A percentile compares a stretch with the other conserved stretches of the same genome.
Conservation (phyloP, 1,140 invertebrate species). For the Gonioctena quinquepunctata region DNA sequence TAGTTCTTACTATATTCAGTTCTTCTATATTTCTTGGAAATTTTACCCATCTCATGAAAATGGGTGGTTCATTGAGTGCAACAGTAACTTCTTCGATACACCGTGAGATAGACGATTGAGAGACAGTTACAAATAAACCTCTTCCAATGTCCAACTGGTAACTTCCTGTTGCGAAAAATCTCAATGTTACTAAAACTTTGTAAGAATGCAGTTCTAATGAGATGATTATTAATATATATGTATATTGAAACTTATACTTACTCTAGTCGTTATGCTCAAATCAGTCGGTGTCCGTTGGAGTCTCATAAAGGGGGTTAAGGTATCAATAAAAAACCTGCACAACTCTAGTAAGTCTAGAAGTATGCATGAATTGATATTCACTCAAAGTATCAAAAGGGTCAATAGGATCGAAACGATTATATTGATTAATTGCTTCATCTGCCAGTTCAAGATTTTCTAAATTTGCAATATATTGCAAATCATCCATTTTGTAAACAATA, state of each 20-base stretch:
- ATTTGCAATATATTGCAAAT: not conserved
- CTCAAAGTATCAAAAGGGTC: not conserved
- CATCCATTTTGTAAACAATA: not conserved
- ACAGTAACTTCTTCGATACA: too few species aligned
- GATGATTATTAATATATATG: not conserved
- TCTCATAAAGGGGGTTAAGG: not conserved
- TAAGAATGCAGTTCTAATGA: not conserved
- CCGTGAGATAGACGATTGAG: too few species aligned
- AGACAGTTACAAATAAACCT: not conserved
- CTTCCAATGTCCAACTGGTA: not conserved
- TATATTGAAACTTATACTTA: not conserved
- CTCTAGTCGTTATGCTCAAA: not conserved
- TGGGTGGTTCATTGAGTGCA: not conserved
- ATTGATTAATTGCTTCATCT: not conserved
- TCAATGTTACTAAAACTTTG: not conserved
- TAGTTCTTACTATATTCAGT: not conserved
- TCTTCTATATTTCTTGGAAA: constrained; percentile 12
- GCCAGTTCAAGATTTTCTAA: too few species aligned
- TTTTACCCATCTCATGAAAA: not conserved
- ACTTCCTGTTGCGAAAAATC: not conserved
- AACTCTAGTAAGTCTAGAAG: not conserved
- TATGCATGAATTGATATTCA: not conserved
- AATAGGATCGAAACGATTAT: not conserved
- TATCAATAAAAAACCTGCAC: not conserved
- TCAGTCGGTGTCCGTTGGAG: not conserved